Percentiles rank a stretch among this genome's conserved stretches.
Evolutionary conservation across 2,888 invertebrate genomes (phyloP).

Genomic region (Acleris holmiana): DNA sequence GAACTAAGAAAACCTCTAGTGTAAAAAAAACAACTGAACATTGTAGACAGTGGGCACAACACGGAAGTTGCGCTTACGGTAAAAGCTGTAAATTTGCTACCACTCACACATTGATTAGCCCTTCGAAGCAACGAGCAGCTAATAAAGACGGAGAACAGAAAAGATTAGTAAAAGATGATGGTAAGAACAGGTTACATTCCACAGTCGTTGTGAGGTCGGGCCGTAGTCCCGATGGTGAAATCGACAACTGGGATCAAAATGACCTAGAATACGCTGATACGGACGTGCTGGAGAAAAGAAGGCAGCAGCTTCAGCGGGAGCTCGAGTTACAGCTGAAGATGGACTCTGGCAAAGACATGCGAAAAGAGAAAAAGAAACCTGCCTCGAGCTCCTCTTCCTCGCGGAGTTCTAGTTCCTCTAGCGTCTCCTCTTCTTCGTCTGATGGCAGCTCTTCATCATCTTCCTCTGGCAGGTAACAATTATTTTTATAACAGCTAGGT

Average conservation of each 20-base stretch:
- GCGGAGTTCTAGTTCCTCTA: constrained; percentile 86
- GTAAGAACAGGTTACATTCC: constrained; percentile 86
- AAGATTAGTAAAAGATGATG: constrained; percentile 84
- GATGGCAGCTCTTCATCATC: constrained; percentile 87
- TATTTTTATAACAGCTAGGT: not conserved
- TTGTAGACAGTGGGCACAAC: constrained; percentile 91
- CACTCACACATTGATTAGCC: constrained; percentile 90
- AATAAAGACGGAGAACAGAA: constrained; percentile 86
- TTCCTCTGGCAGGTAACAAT: constrained; percentile 77
- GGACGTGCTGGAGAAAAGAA: constrained; percentile 90
- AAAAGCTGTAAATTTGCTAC: constrained; percentile 91
- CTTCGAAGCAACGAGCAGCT: constrained; percentile 88
- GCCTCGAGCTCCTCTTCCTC: constrained; percentile 88
- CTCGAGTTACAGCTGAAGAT: constrained; percentile 91
- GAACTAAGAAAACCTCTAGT: constrained; percentile 87
- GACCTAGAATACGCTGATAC: constrained; percentile 92
- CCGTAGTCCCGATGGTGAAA: constrained; percentile 86
- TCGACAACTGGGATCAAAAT: constrained; percentile 91
- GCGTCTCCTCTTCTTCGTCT: constrained; percentile 86
- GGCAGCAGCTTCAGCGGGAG: constrained; percentile 90
- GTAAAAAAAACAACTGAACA: constrained; percentile 86
- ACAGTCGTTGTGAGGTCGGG: constrained; percentile 85
- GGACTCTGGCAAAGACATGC: constrained; percentile 87
- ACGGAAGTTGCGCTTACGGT: constrained; percentile 91
- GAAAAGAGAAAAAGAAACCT: constrained; percentile 88